A percentile compares a stretch with the other conserved stretches of the same genome.
Evolutionary conservation across 2,113 vertebrate genomes (phyloP).

Genomic region (Oriolus oriolus): DNA sequence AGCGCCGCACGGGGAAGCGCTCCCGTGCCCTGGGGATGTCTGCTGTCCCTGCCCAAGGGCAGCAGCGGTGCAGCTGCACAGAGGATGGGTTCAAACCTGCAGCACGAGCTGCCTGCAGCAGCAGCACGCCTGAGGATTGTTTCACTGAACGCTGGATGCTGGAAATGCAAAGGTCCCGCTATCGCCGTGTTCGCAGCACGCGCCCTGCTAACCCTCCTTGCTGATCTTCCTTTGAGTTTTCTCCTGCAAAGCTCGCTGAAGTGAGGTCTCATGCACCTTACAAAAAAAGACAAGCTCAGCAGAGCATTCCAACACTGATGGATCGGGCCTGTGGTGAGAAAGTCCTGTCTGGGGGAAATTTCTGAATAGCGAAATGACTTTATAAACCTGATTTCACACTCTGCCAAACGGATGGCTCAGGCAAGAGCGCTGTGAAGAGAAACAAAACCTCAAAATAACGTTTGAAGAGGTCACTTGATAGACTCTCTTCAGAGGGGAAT

Average conservation of each 20-base stretch:
- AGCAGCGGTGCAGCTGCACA: neutral
- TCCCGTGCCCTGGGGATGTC: neutral
- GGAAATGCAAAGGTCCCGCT: neutral
- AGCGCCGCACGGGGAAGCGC: neutral
- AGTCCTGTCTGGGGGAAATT: neutral
- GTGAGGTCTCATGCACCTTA: neutral
- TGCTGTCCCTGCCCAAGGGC: neutral
- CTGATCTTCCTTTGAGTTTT: neutral
- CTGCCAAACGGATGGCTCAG: neutral
- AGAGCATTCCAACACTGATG: neutral
- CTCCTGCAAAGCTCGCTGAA: neutral
- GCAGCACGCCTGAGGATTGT: neutral
- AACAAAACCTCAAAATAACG: neutral
- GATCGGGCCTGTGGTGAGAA: neutral
- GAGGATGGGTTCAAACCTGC: neutral
- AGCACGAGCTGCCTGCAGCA: neutral
- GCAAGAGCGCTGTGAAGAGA: neutral
- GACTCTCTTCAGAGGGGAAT: neutral
- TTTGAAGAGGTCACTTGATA: neutral
- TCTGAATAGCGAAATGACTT: neutral
- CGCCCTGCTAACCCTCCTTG: neutral
- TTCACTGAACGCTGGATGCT: neutral
- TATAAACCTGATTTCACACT: neutral
- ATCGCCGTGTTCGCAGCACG: fast-evolving
- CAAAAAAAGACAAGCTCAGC: neutral